Conservation (phyloP, 92 coral and sea anemone genomes). For the Hydrozoanthus gracilis region DNA sequence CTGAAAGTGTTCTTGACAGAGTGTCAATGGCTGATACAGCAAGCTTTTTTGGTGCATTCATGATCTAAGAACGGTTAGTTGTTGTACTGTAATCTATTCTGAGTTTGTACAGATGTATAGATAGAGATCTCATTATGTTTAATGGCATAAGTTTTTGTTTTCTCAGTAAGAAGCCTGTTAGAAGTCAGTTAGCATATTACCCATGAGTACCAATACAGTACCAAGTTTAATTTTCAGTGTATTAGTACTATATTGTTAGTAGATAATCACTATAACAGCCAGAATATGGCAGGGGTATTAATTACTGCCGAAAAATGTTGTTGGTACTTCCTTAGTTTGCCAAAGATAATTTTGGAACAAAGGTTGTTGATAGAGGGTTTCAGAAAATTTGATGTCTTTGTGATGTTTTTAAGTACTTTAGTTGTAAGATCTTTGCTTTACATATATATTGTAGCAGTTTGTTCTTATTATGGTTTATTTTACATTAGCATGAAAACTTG, state of each 20-base stretch:
- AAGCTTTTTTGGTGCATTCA: slow-evolving; percentile 88
- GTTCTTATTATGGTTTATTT: too few relatives aligned
- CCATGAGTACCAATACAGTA: too few relatives aligned
- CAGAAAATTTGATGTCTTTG: neutral
- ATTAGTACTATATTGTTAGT: too few relatives aligned
- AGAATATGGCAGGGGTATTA: too few relatives aligned
- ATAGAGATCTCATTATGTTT: neutral
- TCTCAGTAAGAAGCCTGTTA: too few relatives aligned
- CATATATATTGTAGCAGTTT: too few relatives aligned
- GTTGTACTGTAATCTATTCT: neutral
- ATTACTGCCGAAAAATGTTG: neutral
- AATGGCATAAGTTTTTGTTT: neutral
- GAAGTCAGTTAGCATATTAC: too few relatives aligned
- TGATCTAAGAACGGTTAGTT: slow-evolving; percentile 49
- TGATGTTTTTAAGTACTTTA: too few relatives aligned
- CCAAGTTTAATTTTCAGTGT: too few relatives aligned
- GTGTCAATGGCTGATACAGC: slow-evolving; percentile 79
- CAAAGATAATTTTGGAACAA: neutral
- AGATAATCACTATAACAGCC: too few relatives aligned
- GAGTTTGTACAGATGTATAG: slow-evolving; percentile 48
- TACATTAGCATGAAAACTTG: neutral
- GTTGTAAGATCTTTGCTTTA: too few relatives aligned
- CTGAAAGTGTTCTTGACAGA: slow-evolving; percentile 53
- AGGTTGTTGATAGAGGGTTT: neutral
- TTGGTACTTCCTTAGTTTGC: neutral